Evolutionary conservation across 2,113 vertebrate species (phyloP), one percentile per base, ranked within the genome.

Genomic region (Varanus salvator): DNA sequence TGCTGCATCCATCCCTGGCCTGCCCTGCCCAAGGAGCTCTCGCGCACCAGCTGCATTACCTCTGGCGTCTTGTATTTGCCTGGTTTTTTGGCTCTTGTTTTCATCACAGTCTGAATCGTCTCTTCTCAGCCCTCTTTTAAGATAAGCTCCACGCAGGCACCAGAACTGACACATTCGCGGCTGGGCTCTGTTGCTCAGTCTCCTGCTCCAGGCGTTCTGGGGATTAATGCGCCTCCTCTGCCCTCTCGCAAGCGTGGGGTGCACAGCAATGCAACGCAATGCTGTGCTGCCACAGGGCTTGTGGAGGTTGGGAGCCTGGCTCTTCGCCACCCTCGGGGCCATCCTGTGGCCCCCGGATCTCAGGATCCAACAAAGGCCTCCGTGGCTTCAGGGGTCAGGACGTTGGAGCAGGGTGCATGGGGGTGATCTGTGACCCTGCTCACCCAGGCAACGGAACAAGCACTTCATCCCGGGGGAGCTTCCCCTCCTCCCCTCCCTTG

Each of bases 161-260:
- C 8, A 83, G 57, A 64, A 64, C 8, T 38, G 57, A 25, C 80
- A 25, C 8, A 3, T 25, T 8, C 8, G 19, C 23, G 80, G 19
- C 2, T 83, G 57, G 19, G 1, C 21, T 34, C 8, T 17, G 8
- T 14, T 27, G 15, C 38, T 44, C 12, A 27, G 38, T 15, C 60
- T 34, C 27, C 66, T 69, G 9, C 8, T 83, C 66, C 15, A 27
- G 25, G 78, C 14, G 50, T 54, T 84, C 38, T 48, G 57, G n/a
- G 54, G 34, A 31, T 31, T 9, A 82, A 21, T 17, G 31, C 3
- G 14, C 27, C 78, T 38, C 29, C 78, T 23, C 12, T 7, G 11
- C 38, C 3, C 29, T 19, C 21, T 6, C 3, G 52, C 19, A 7
- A 2, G 9, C 48, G 8, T 0, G 31, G 6, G 6, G 69, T 3